Evolutionary conservation across 2,888 invertebrate species (phyloP).

Genomic region (Scaptomyza flava): DNA sequence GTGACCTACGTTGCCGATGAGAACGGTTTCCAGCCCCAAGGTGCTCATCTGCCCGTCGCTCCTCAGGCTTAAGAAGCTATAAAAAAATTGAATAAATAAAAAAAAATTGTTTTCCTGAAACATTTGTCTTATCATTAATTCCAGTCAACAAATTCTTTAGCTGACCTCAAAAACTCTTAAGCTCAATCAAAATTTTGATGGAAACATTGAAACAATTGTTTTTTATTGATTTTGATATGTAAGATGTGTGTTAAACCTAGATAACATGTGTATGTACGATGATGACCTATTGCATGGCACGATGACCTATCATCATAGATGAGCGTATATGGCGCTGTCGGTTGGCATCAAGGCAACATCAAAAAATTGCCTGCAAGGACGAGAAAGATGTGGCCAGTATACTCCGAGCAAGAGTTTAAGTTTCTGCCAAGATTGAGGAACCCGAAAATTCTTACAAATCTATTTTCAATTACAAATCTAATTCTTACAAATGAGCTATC

Average conservation of each 20-base stretch:
- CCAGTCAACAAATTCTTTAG: no score
- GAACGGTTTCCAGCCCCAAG: slow-evolving; percentile 85
- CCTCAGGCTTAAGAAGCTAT: slow-evolving; percentile 49
- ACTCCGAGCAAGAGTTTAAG: no score
- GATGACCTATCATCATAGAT: slow-evolving; percentile 83
- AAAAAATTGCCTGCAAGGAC: no score
- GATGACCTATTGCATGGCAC: slow-evolving; percentile 61
- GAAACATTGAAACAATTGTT: no score
- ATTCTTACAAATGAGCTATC: no score
- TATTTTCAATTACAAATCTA: no score
- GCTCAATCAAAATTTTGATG: no score
- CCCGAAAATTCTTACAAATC: no score
- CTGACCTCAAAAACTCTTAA: no score
- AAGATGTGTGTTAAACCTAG: slow-evolving; percentile 52
- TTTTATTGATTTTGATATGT: slow-evolving; percentile 12
- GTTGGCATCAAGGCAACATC: no score
- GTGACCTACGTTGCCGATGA: slow-evolving; percentile 85
- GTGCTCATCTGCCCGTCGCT: slow-evolving; percentile 85
- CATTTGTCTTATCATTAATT: not conserved
- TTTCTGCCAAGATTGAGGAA: no score
- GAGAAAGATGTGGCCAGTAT: no score
- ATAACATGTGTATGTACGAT: slow-evolving; percentile 65
- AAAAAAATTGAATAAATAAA: slow-evolving; percentile 20
- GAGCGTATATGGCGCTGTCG: slow-evolving; percentile 83
- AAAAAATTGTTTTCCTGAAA: slow-evolving; percentile 20